Base-by-base conservation (phyloP, 2,797 vertebrate species). In the Acomys russatus region DNA sequence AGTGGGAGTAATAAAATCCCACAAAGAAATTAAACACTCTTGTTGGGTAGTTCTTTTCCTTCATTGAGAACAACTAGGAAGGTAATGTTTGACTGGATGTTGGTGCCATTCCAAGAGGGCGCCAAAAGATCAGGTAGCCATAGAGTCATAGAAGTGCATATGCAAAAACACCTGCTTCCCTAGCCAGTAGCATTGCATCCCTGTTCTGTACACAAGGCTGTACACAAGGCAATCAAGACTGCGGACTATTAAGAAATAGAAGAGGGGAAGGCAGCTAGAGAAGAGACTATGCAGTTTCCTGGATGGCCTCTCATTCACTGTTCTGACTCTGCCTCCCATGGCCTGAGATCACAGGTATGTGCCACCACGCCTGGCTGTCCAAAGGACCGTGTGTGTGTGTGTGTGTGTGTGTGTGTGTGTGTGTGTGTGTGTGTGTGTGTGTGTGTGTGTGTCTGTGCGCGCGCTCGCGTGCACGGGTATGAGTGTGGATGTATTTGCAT, bases 21-120 rank as follows among this genome's bases (percentile, higher is more conserved):
- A 93, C 93, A 84, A 90, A 94, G 96, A 92, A 97, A 93, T 82
- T 18, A 78, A 94, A 94, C 77, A 35, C 23, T 71, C 78, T 91
- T 10, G 56, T 74, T n/a, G 8, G 14, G 63, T 11, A 44, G 49
- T 68, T 80, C 51, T 83, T 93, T 74, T 89, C 56, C 80, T 92
- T 77, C 93, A 82, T 44, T 95, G 90, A 92, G 77, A 71, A 83
- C 77, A 85, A 59, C 74, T 85, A 90, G 71, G 89, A 89, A 95
- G 38, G 54, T 35, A 92, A 95, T 77, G 63, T 54, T 89, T 59
- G 73, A 84, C 35, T 61, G 49, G 4, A 51, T 44, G 8, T 23
- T 85, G 92, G 66, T 28, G 88, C 38, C 74, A 54, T 80, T 94
- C 87, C 89, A 88, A 87, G 78, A 70, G 25, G 61, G 61, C 49